These are phyloP conservation scores for Rhinoraja longicauda DNA, from an alignment of 2,797 vertebrate genomes.

Conservation along the genomic window DNA sequence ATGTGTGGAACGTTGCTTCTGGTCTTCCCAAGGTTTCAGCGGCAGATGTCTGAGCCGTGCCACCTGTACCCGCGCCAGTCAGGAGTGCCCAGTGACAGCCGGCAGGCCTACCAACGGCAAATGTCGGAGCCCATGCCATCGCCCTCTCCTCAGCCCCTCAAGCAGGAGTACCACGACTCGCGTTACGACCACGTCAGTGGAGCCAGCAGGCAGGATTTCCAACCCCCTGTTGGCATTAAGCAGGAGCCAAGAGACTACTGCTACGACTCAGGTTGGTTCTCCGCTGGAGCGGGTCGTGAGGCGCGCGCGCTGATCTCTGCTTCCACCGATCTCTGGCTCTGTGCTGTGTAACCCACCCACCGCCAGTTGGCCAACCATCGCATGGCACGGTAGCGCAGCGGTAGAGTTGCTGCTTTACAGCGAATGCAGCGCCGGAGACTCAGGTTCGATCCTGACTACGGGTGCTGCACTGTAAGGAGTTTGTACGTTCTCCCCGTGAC, in stretches of 20 bases:
- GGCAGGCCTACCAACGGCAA: conserved; percentile 83
- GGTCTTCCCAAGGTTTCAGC: conserved; percentile 70
- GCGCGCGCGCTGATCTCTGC: neutral
- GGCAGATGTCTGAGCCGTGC: conserved; percentile 83
- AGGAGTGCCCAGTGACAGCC: conserved; percentile 65
- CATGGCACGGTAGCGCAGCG: too few species aligned
- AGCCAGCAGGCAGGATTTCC: conserved; percentile 66
- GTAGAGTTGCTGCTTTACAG: too few species aligned
- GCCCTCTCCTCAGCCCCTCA: conserved; percentile 78
- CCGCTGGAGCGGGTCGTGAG: neutral
- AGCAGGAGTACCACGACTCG: conserved; percentile 84
- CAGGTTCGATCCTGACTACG: too few species aligned
- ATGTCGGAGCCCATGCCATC: conserved; percentile 87
- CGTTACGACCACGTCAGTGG: conserved; percentile 74
- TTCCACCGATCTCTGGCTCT: neutral
- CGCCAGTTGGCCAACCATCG: neutral
- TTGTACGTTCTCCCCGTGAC: too few species aligned
- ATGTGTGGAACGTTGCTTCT: neutral
- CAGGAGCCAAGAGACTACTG: conserved; percentile 92
- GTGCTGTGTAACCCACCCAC: neutral
- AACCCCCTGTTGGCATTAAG: conserved; percentile 81
- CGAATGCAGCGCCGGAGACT: too few species aligned
- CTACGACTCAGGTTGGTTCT: conserved; percentile 83
- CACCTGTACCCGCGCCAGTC: conserved; percentile 70
- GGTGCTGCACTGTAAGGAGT: too few species aligned